These are phyloP conservation scores for Baronia brevicornis DNA, from an alignment of 2,888 invertebrate genomes.

Conservation along the genomic window DNA sequence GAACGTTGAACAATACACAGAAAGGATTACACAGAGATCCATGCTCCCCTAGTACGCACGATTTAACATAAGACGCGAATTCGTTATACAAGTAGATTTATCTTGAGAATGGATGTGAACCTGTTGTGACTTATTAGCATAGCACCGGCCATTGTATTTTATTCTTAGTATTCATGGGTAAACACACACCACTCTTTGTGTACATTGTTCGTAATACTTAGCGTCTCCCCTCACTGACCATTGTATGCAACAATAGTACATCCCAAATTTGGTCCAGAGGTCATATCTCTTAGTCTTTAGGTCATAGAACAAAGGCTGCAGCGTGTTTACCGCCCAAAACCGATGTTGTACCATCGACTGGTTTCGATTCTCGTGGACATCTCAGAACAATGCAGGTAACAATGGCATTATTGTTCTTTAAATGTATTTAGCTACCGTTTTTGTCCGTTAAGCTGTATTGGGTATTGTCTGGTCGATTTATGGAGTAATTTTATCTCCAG, in stretches of 20 bases:
- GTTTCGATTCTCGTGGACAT: constrained; percentile 30
- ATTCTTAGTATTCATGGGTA: constrained; percentile 71
- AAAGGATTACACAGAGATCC: constrained; percentile 47
- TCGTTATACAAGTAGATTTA: constrained; percentile 72
- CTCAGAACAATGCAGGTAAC: constrained; percentile 43
- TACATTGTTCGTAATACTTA: constrained; percentile 68
- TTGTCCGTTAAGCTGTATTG: constrained; percentile 56
- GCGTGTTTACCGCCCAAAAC: constrained; percentile 53
- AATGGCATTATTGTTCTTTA: constrained; percentile 58
- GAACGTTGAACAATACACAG: constrained; percentile 53
- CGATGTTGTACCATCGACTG: constrained; percentile 30
- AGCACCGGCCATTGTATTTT: constrained; percentile 62
- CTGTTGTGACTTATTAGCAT: constrained; percentile 68
- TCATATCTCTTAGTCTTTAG: constrained; percentile 55
- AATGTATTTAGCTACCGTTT: constrained; percentile 65
- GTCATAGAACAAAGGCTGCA: constrained; percentile 56
- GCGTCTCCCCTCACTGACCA: constrained; percentile 64
- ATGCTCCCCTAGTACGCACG: constrained; percentile 57
- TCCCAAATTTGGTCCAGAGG: constrained; percentile 55
- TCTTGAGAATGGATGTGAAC: constrained; percentile 68
- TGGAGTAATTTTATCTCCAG: constrained; percentile 50
- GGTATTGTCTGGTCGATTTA: constrained; percentile 69
- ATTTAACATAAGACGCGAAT: constrained; percentile 72
- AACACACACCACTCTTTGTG: constrained; percentile 70
- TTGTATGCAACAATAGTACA: constrained; percentile 45